Evolutionary conservation across 2,797 vertebrate genomes (phyloP).

Genomic region (Rhyacichthys aspro): DNA sequence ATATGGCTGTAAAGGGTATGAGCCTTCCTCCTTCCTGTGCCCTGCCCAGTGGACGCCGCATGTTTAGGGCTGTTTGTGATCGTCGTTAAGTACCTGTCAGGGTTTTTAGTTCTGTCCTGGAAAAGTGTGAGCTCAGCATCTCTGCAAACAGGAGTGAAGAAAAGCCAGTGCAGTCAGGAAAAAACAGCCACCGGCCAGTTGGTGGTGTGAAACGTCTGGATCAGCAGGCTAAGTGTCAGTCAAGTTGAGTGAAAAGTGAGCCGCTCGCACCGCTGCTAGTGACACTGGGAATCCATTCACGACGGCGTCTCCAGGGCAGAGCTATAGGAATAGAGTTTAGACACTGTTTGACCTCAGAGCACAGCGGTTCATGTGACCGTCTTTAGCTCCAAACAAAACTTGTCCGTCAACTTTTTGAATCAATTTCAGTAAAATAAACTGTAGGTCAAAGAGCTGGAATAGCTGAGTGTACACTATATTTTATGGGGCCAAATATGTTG

Average conservation of each 20-base stretch:
- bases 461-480: too few relatives aligned
- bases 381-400: neutral
- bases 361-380: neutral
- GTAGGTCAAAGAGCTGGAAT: too few relatives aligned
- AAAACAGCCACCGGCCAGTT: slow-evolving; percentile 57
- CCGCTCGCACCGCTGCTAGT: slow-evolving; percentile 22
- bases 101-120: slow-evolving; percentile 63
- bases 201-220: slow-evolving; percentile 42
- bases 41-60: slow-evolving; percentile 57
- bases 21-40: slow-evolving; percentile 64
- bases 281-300: slow-evolving; percentile 7
- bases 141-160: slow-evolving; percentile 59
- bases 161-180: slow-evolving; percentile 45
- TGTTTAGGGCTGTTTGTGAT: slow-evolving; percentile 79
- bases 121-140: slow-evolving; percentile 79
- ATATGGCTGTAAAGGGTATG: slow-evolving; percentile 69
- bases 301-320: neutral
- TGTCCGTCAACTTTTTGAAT: neutral
- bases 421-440: neutral
- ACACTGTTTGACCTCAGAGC: neutral
- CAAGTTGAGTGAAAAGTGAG: slow-evolving; percentile 33
- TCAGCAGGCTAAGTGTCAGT: slow-evolving; percentile 31
- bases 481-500: too few relatives aligned
- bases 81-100: slow-evolving; percentile 79
- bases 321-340: neutral